Evolutionary conservation across 1,140 invertebrate genomes (phyloP).

Genomic region (Drosophila nebulosa): DNA sequence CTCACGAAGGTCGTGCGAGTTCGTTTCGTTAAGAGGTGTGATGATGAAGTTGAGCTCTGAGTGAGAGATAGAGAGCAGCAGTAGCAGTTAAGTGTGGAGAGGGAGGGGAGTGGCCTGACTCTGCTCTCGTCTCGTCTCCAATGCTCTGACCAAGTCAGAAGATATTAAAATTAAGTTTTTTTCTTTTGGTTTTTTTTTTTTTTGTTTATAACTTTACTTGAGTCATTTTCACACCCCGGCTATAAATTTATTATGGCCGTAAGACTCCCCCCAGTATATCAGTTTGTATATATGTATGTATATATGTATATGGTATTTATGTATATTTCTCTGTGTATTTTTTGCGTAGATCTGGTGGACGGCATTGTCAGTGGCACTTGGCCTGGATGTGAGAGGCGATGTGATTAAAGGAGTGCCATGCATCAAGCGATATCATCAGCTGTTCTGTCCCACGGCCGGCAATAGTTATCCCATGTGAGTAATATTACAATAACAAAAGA

Average conservation of each 20-base stretch:
- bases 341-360: constrained; percentile 91
- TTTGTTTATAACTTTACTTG: constrained; percentile 66
- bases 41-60: constrained; percentile 58
- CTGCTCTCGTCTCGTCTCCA: neutral
- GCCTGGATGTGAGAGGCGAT: constrained; percentile 91
- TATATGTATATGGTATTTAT: constrained; percentile 6
- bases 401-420: constrained; percentile 92
- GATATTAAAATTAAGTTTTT: constrained; percentile 38
- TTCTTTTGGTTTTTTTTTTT: constrained; percentile 13
- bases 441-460: constrained; percentile 94
- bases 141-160: neutral
- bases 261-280: constrained; percentile 29
- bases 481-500: neutral
- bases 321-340: neutral
- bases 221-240: constrained; percentile 70
- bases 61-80: constrained; percentile 7
- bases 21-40: constrained; percentile 73
- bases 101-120: neutral
- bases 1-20: constrained; percentile 74
- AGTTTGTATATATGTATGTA: constrained; percentile 12
- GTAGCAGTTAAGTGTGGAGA: neutral
- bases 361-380: constrained; percentile 90
- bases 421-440: constrained; percentile 92
- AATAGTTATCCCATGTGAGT: constrained; percentile 94
- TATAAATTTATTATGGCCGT: constrained; percentile 59